Conservation (phyloP, 2,113 vertebrate genomes). For the Silurus glanis region DNA sequence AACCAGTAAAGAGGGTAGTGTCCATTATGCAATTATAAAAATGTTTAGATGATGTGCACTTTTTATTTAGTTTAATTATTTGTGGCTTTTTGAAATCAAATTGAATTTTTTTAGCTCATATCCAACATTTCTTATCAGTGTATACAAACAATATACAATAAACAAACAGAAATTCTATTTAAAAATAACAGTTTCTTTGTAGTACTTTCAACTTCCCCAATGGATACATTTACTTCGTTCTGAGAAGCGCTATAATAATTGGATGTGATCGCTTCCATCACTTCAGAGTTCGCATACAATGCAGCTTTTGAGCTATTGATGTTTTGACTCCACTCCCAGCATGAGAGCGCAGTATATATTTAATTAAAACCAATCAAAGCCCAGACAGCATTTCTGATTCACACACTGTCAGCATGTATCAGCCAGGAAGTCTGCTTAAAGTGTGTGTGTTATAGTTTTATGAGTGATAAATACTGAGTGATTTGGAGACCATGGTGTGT, state of each 20-base stretch:
- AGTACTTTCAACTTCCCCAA: not conserved
- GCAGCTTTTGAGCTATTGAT: constrained; percentile 13
- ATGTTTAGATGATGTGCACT: not conserved
- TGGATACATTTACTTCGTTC: not conserved
- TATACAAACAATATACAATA: not conserved
- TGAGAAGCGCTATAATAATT: not conserved
- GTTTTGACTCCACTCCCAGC: constrained; percentile 25
- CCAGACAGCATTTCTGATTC: constrained; percentile 25
- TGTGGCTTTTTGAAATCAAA: not conserved
- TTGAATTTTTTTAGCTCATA: not conserved
- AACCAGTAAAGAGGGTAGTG: not conserved
- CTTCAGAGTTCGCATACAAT: constrained; percentile 1
- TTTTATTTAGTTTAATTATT: not conserved
- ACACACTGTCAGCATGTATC: constrained; percentile 25
- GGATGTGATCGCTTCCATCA: not conserved
- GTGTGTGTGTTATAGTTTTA: not conserved
- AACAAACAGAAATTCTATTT: not conserved
- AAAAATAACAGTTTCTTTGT: not conserved
- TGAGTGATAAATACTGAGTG: constrained; percentile 15
- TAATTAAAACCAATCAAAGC: constrained; percentile 38
- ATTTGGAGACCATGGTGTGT: constrained; percentile 12
- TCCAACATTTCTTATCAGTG: not conserved
- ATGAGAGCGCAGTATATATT: constrained; percentile 22
- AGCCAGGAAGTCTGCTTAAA: constrained; percentile 28
- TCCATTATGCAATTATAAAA: not conserved